A percentile compares a stretch with the other conserved stretches of the same genome.
These are phyloP conservation scores for Mionectes olivaceus DNA, from an alignment of 2,797 vertebrate species.

Conservation along the genomic window DNA sequence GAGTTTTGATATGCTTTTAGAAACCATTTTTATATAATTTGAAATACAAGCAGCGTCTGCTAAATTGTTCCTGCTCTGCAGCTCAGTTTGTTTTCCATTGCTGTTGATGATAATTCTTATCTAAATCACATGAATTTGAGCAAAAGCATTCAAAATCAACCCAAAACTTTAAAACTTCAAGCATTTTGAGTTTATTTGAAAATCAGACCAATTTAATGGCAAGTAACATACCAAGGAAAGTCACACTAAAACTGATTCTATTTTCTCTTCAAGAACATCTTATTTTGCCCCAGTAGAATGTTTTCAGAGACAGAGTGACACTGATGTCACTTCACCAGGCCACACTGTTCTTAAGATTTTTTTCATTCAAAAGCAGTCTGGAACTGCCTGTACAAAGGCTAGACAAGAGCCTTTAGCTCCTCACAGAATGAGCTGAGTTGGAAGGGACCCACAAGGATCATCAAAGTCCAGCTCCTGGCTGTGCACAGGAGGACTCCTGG, in stretches of 20 bases:
- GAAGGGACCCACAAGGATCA: neutral
- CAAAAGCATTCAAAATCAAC: neutral
- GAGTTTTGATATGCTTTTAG: neutral
- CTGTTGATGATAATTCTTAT: neutral
- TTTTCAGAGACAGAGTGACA: neutral
- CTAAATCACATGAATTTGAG: neutral
- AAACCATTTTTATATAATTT: neutral
- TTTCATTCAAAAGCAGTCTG: neutral
- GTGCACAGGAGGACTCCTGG: too few species aligned
- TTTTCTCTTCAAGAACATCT: neutral
- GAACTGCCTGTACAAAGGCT: neutral
- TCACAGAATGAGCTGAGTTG: neutral
- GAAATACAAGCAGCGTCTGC: neutral
- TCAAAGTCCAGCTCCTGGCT: neutral
- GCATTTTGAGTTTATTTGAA: neutral
- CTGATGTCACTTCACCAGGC: neutral
- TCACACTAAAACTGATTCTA: neutral
- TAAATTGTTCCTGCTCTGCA: neutral
- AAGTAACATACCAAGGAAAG: neutral
- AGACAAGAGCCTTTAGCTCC: neutral
- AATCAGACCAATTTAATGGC: neutral
- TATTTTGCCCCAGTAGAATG: neutral
- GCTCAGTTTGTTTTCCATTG: neutral
- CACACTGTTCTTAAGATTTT: neutral
- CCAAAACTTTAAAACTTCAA: neutral